Percentiles rank a stretch among this genome's conserved stretches.
Conservation (phyloP, 2,113 vertebrate genomes). For the Larimichthys polyactis region DNA sequence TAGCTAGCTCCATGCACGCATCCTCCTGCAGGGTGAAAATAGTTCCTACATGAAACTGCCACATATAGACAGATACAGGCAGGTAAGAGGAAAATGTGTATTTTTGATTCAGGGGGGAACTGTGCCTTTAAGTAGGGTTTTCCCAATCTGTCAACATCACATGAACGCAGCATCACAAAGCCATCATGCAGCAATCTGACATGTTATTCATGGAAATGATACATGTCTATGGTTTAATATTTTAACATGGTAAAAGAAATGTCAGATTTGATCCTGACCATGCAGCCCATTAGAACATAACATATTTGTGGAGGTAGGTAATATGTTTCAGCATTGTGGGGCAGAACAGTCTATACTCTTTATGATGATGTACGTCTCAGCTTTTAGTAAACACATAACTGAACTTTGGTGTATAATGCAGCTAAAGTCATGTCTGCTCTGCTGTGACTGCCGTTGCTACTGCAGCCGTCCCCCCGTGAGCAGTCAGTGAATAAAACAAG, state of each 20-base stretch:
- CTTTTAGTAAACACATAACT: background rate
- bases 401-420: background rate
- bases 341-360: background rate
- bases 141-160: background rate
- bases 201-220: background rate
- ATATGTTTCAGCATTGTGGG: background rate
- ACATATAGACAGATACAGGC: no score
- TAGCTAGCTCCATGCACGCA: no score
- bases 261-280: background rate
- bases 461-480: constrained; percentile 12
- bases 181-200: background rate
- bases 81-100: no score
- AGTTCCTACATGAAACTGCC: no score
- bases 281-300: background rate
- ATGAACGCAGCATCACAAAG: background rate
- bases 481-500: constrained; percentile 37
- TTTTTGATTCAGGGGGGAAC: no score
- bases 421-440: background rate
- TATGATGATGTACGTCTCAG: background rate
- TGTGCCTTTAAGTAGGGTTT: no score
- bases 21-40: no score
- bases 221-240: background rate
- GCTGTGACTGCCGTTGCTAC: background rate
- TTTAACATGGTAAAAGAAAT: background rate
- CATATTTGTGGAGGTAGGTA: background rate